Evolutionary conservation across 1,140 invertebrate genomes (phyloP).

Genomic region (Dryas iulia): DNA sequence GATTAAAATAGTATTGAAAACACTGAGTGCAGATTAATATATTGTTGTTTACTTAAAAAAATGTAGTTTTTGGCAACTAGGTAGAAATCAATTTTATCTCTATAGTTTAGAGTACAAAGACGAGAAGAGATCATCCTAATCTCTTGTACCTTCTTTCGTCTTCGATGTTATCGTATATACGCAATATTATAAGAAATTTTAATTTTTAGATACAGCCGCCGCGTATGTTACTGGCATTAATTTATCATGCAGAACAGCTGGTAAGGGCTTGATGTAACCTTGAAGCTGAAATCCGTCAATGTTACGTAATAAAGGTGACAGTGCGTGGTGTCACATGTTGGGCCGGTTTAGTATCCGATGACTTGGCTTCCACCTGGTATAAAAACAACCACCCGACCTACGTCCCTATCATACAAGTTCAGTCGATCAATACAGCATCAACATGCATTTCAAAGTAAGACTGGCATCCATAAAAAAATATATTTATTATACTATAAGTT

Average conservation of each 20-base stretch:
- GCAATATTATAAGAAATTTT: too few species aligned
- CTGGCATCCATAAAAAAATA: conserved; percentile 16
- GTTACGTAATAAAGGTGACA: conserved; percentile 65
- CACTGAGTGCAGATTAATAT: too few species aligned
- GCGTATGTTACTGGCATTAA: neutral
- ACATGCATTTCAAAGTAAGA: conserved; percentile 74
- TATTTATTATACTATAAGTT: too few species aligned
- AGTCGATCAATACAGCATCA: conserved; percentile 57
- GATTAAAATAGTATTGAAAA: too few species aligned
- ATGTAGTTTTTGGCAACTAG: too few species aligned
- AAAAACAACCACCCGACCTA: conserved; percentile 63
- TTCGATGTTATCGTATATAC: too few species aligned
- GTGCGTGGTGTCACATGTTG: conserved; percentile 58
- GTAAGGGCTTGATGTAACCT: conserved; percentile 54
- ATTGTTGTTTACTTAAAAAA: too few species aligned
- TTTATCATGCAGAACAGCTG: conserved; percentile 17
- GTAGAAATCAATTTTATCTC: too few species aligned
- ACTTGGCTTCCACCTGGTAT: conserved; percentile 58
- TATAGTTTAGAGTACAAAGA: too few species aligned
- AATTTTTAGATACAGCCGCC: too few species aligned
- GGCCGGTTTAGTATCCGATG: conserved; percentile 65
- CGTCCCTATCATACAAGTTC: conserved; percentile 61
- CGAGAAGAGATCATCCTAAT: too few species aligned
- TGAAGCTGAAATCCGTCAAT: conserved; percentile 58
- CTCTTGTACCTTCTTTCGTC: too few species aligned